Conservation (phyloP, 2,888 invertebrate genomes). For the Drosophila prolongata region DNA sequence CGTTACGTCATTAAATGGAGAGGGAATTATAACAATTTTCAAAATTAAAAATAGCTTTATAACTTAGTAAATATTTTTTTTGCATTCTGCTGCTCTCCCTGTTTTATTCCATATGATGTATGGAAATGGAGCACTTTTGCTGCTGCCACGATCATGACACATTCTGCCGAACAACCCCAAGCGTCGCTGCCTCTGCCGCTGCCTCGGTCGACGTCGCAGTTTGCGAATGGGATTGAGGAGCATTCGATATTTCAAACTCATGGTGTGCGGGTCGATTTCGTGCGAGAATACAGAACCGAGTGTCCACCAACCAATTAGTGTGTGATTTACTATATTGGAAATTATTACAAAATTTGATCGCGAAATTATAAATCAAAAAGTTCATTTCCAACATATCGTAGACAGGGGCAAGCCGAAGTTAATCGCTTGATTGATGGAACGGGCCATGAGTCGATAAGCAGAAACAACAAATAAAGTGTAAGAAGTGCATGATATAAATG, state of each 20-base stretch:
- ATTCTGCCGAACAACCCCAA: slow-evolving; percentile 6
- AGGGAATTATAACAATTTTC: too few relatives aligned
- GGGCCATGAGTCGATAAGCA: slow-evolving; percentile 41
- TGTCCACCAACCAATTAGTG: slow-evolving; percentile 22
- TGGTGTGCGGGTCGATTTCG: slow-evolving; percentile 61
- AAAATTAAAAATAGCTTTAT: too few relatives aligned
- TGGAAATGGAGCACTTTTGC: background rate
- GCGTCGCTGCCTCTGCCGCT: slow-evolving; percentile 1
- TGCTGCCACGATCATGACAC: slow-evolving; percentile 8
- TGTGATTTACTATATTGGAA: slow-evolving; percentile 32
- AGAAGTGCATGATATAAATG: slow-evolving; percentile 56
- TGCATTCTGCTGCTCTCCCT: too few relatives aligned
- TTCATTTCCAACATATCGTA: slow-evolving; percentile 28
- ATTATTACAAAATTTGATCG: slow-evolving; percentile 13
- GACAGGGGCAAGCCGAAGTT: slow-evolving; percentile 44
- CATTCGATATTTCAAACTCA: slow-evolving; percentile 70
- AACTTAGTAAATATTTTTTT: too few relatives aligned
- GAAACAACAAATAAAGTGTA: slow-evolving; percentile 48
- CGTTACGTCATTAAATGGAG: too few relatives aligned
- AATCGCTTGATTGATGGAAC: slow-evolving; percentile 69
- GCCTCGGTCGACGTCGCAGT: slow-evolving; percentile 4
- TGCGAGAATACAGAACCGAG: slow-evolving; percentile 22
- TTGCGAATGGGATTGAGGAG: slow-evolving; percentile 13
- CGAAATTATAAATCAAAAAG: slow-evolving; percentile 19
- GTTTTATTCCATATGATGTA: too few relatives aligned